phyloP scores from a whole-genome alignment of 2,797 vertebrate genomes.

The Microctenopoma steveboyesi region DNA sequence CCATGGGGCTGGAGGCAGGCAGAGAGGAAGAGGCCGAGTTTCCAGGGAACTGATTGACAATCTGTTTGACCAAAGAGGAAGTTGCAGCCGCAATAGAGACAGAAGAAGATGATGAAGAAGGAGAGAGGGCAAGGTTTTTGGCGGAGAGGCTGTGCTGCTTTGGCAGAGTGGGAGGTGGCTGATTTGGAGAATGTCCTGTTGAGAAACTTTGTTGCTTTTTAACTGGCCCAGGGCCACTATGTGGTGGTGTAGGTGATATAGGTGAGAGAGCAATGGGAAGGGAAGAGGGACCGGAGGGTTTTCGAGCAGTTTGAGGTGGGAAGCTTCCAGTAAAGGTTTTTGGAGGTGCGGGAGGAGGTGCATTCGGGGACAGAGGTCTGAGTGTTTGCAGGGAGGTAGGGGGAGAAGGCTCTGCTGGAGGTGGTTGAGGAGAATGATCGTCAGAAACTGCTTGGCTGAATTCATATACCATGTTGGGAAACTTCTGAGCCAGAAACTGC shows the following conservation, averaged over 20 bases:
- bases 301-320: slow-evolving; percentile 82
- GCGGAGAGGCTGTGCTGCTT: slow-evolving; percentile 92
- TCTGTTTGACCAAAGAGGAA: slow-evolving; percentile 91
- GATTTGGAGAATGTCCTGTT: slow-evolving; percentile 78
- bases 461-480: slow-evolving; percentile 87
- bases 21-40: slow-evolving; percentile 70
- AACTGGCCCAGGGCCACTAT: slow-evolving; percentile 59
- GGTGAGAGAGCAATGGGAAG: slow-evolving; percentile 65
- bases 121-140: slow-evolving; percentile 84
- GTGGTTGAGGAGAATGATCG: slow-evolving; percentile 56
- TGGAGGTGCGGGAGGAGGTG: slow-evolving; percentile 83
- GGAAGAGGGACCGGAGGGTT: slow-evolving; percentile 74
- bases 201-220: slow-evolving; percentile 91
- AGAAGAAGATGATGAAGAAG: slow-evolving; percentile 78
- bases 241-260: slow-evolving; percentile 67
- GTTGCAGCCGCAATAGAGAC: slow-evolving; percentile 79
- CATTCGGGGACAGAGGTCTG: slow-evolving; percentile 62
- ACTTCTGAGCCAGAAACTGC: slow-evolving; percentile 86
- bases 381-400: slow-evolving; percentile 77
- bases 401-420: slow-evolving; percentile 74
- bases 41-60: slow-evolving; percentile 92
- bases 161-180: slow-evolving; percentile 89
- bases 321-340: slow-evolving; percentile 85
- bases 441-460: slow-evolving; percentile 54
- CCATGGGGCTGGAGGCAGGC: slow-evolving; percentile 70